Evolutionary conservation across 2,888 invertebrate species (phyloP), one percentile per base, ranked within the genome.

Genomic region (Ophion obscuratus): DNA sequence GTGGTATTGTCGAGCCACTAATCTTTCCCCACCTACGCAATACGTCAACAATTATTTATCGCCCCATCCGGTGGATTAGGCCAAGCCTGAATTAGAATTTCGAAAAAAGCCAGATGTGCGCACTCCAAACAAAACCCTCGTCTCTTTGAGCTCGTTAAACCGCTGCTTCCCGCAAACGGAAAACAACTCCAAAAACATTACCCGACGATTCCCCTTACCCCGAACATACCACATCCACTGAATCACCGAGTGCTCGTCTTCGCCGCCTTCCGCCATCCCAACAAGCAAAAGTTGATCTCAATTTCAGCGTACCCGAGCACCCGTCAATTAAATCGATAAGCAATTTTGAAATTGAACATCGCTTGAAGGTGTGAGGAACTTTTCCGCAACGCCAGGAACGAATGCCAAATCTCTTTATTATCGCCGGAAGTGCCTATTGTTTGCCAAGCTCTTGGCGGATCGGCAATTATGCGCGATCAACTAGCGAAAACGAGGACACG

Each of bases 51-150:
- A 24, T 70, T 84, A 80, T 76, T 76, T 67, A 77, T 77, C 64
- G 64, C 20, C 77, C 59, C 68, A 78, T 78, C 78, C 78, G 78
- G 77, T 57, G 57, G 53, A 17, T 68, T 59, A n/a, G 57, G 53
- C 70, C 27, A 17, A 24, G 14, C 53, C 27, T 57, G n/a, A 53
- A 36, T 40, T 62, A 20, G 57, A 14, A 57, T 24, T 62, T 74
- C 64, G 74, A 74, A 61, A 73, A 74, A 78, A 75, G 61, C 77
- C 81, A 85, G 74, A 85, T 81, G 85, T 71, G 62, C 40, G 36
- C 74, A 81, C 62, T 78, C 74, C 78, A 85, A 68, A 78, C 71
- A 81, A 81, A 85, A 78, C 77, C 78, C 80, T 81, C 73, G 68
- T 76, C 66, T 67, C 47, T 77, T 62, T 44, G 71, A 47, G 62